Evolutionary conservation across 2,797 vertebrate genomes (phyloP).

Genomic region (Aulostomus chinensis): DNA sequence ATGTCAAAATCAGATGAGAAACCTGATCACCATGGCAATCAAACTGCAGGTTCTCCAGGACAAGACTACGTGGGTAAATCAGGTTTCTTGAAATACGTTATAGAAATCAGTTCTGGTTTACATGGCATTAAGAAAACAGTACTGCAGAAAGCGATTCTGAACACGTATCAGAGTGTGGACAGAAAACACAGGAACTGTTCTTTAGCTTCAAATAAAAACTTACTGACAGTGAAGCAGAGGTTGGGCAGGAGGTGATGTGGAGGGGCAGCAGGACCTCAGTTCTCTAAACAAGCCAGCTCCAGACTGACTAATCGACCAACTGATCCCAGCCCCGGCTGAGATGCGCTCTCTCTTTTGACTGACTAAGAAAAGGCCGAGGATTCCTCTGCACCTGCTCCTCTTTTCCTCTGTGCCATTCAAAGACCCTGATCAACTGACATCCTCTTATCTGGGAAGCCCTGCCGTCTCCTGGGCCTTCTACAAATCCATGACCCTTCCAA

Average conservation of each 20-base stretch:
- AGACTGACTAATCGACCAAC: slow-evolving; percentile 10
- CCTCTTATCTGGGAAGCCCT: slow-evolving; percentile 47
- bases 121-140: background rate
- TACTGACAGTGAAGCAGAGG: too few relatives aligned
- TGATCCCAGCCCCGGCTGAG: slow-evolving; percentile 4
- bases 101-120: background rate
- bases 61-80: background rate
- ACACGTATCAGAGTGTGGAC: background rate
- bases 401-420: slow-evolving; percentile 41
- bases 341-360: background rate
- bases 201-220: too few relatives aligned
- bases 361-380: background rate
- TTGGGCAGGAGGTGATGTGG: slow-evolving; percentile 1
- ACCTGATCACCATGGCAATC: too few relatives aligned
- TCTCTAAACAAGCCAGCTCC: slow-evolving; percentile 11
- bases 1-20: background rate
- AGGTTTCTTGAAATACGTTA: background rate
- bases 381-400: slow-evolving; percentile 1
- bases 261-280: background rate
- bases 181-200: slow-evolving; percentile 6
- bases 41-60: background rate
- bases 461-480: slow-evolving; percentile 47
- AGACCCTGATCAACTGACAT: slow-evolving; percentile 43
- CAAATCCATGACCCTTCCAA: slow-evolving; percentile 50
- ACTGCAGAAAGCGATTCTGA: too few relatives aligned